phyloP scores from a whole-genome alignment of 2,113 vertebrate species.

The Sciurus niger region DNA sequence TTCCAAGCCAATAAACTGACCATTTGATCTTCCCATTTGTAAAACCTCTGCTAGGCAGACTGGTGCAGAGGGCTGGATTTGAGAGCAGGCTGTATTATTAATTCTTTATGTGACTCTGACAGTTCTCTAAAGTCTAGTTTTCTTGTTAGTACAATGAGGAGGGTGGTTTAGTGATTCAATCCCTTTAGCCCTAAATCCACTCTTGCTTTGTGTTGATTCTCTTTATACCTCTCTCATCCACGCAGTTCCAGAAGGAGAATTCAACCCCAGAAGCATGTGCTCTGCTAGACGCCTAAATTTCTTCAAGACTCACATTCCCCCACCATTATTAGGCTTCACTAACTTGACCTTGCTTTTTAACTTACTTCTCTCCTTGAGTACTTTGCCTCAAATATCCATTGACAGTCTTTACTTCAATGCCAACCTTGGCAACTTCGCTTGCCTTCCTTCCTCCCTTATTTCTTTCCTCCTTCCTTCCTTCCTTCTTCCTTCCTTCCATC shows the following conservation, averaged over 20 bases:
- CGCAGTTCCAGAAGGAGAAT: background rate
- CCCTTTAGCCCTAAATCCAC: background rate
- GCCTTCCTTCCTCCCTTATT: no score
- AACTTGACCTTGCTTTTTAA: rapidly evolving
- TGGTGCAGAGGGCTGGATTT: background rate
- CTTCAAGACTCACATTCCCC: background rate
- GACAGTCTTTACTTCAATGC: no score
- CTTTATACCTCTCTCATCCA: background rate
- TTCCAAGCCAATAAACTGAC: conserved; percentile 9
- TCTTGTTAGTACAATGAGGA: conserved; percentile 50
- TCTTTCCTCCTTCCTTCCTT: no score
- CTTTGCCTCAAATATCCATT: no score
- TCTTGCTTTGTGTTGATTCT: conserved; percentile 53
- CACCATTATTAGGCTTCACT: background rate
- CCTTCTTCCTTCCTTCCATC: no score
- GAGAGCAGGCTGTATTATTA: background rate
- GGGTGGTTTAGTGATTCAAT: background rate
- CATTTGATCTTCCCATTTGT: conserved; percentile 45
- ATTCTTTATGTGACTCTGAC: conserved; percentile 55
- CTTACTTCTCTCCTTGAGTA: no score
- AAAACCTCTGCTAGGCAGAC: conserved; percentile 31
- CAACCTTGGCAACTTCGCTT: no score
- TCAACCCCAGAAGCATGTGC: background rate
- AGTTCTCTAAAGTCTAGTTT: conserved; percentile 58
- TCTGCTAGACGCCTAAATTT: background rate